These are phyloP conservation scores for Ochotona princeps DNA, from an alignment of 2,113 vertebrate species.

Conservation along the genomic window DNA sequence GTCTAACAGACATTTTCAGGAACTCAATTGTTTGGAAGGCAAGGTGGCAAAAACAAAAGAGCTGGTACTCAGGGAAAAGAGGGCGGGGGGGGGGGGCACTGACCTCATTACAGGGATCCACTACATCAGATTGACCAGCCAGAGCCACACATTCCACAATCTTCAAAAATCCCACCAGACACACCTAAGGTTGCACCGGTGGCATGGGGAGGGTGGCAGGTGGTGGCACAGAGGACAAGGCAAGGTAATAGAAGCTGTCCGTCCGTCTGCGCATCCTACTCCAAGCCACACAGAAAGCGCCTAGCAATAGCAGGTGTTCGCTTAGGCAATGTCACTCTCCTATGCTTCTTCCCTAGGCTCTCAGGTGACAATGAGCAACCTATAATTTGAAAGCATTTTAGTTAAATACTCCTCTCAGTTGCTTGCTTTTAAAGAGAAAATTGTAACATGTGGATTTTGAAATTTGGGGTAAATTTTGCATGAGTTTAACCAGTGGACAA, in stretches of 20 bases:
- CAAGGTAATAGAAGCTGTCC: fast-evolving
- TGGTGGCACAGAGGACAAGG: not conserved
- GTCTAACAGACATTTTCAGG: not conserved
- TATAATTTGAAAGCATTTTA: not conserved
- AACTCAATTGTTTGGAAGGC: not conserved
- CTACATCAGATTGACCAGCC: not conserved
- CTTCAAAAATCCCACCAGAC: not conserved
- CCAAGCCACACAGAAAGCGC: not conserved
- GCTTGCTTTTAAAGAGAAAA: conserved; percentile 25
- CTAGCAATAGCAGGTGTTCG: not conserved
- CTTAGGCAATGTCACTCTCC: too few species aligned
- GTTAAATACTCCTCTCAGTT: not conserved
- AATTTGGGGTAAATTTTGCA: not conserved
- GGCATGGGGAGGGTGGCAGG: fast-evolving
- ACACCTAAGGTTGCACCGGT: too few species aligned
- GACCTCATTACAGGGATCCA: not conserved
- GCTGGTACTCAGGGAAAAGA: not conserved
- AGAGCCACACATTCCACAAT: fast-evolving
- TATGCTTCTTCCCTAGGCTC: not conserved
- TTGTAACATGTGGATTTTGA: not conserved
- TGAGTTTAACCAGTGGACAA: not conserved
- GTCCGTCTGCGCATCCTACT: not conserved
- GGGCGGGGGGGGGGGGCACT: fast-evolving
- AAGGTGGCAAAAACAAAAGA: not conserved
- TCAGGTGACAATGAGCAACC: not conserved